Percentiles rank a stretch among this genome's conserved stretches.
phyloP scores from a whole-genome alignment of 2,113 vertebrate genomes.

The Dunckerocampus dactyliophorus region DNA sequence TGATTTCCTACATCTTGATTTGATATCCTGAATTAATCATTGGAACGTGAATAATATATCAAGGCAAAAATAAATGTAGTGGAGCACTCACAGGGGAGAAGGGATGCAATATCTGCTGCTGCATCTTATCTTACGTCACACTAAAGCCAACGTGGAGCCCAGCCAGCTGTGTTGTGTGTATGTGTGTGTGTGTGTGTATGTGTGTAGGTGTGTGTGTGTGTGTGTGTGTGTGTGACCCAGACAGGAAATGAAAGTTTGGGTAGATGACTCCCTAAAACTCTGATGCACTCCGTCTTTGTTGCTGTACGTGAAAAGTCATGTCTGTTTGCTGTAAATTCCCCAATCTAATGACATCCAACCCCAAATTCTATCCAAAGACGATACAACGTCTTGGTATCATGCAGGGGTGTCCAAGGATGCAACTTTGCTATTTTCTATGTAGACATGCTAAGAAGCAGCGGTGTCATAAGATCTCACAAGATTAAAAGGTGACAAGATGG shows the following conservation, averaged over 20 bases:
- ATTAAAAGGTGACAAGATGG: too few relatives aligned
- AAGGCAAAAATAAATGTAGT: conserved; percentile 71
- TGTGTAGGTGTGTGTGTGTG: conserved; percentile 19
- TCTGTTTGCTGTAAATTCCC: too few relatives aligned
- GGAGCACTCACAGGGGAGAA: conserved; percentile 66
- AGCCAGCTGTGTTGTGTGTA: conserved; percentile 27
- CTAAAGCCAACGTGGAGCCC: conserved; percentile 7
- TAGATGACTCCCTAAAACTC: too few relatives aligned
- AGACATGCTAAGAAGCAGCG: too few relatives aligned
- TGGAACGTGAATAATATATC: conserved; percentile 80
- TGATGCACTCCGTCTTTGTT: too few relatives aligned
- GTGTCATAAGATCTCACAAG: too few relatives aligned
- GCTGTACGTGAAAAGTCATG: too few relatives aligned
- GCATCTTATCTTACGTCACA: conserved; percentile 46
- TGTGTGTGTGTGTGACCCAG: neutral
- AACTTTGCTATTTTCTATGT: too few relatives aligned
- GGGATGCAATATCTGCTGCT: conserved; percentile 51
- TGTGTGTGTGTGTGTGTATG: conserved; percentile 14
- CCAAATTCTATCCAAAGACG: too few relatives aligned
- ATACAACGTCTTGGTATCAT: too few relatives aligned
- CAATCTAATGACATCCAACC: too few relatives aligned
- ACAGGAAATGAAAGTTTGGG: conserved; percentile 3
- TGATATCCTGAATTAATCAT: conserved; percentile 83
- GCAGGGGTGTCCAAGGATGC: too few relatives aligned
- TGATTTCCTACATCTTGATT: conserved; percentile 82